Base-by-base conservation (phyloP, 2,888 invertebrate species). In the Lithophane leautieri region DNA sequence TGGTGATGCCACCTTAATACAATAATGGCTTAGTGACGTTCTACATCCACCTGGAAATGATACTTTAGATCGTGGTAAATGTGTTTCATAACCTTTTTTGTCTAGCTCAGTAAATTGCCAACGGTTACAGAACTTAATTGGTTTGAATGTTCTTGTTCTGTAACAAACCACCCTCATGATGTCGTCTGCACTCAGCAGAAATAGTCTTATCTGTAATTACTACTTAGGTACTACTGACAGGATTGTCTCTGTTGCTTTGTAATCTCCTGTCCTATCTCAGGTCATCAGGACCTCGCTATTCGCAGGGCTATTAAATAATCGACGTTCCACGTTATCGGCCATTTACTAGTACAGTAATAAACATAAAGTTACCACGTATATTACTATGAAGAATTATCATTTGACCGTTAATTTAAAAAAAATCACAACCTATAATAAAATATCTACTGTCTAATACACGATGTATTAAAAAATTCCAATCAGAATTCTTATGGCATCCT, bases 191-290 rank as follows among this genome's bases (percentile, higher is more conserved):
- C 16, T 60, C n/a, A 22, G 19, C 22, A 66, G 25, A 63, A 44
- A 50, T 61, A 25, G 47, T 34, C 44, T 76, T 76, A 77, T 76
- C 76, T 76, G 25, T 66, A 67, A 76, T 76, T 25, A 54, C 52
- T 40, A 25, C 52, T 22, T 9, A 76, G 66, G 34, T 34, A 34
- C 34, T 34, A 34, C 34, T 34, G 34, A 34, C 3, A 12, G 44
- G 42, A 19, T n/a, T 28, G 22, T 19, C 52, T 54, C 44, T 52
- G 52, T 25, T 65, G 19, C 34, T 42, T 47, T 34, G 14, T 54
- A 54, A 61, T 77, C 28, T 25, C 19, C 6, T 25, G 9, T 47
- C 63, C 40, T 28, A 65, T 50, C 81, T 40, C 25, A 40, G 19
- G 11, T 63, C 50, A n/a, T 76, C 28, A 66, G 19, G 42, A 50